phyloP scores from a whole-genome alignment of 2,888 invertebrate genomes.

The Andrena camellia region DNA sequence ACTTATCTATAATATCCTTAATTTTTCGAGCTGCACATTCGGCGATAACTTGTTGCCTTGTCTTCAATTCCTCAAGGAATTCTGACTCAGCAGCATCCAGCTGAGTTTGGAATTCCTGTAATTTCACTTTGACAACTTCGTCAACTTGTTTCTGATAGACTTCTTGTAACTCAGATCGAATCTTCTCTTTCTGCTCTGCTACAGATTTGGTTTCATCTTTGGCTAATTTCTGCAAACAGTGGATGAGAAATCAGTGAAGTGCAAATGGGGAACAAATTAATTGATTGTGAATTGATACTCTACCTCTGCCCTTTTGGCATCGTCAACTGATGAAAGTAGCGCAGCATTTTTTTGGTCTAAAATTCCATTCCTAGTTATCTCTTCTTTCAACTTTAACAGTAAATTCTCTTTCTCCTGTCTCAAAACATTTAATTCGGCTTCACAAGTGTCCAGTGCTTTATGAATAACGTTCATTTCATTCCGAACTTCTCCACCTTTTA shows the following conservation, averaged over 20 bases:
- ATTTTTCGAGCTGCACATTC: constrained; percentile 91
- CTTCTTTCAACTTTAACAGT: constrained; percentile 86
- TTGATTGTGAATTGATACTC: neutral
- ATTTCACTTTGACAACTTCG: constrained; percentile 90
- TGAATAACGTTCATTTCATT: constrained; percentile 82
- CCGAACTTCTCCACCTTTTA: constrained; percentile 79
- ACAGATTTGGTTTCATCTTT: constrained; percentile 82
- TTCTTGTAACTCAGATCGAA: constrained; percentile 89
- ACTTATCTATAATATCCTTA: constrained; percentile 90
- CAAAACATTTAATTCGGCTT: constrained; percentile 84
- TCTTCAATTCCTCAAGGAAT: constrained; percentile 88
- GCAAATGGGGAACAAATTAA: neutral
- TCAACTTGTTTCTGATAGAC: constrained; percentile 94
- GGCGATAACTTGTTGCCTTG: constrained; percentile 89
- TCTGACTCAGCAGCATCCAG: constrained; percentile 90
- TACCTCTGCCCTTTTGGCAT: constrained; percentile 86
- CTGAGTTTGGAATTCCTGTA: constrained; percentile 92
- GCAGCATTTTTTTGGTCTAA: constrained; percentile 87
- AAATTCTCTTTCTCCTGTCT: constrained; percentile 86
- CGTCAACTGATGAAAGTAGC: constrained; percentile 86
- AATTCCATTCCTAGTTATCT: constrained; percentile 85
- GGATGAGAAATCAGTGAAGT: constrained; percentile 1
- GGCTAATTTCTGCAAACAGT: constrained; percentile 83
- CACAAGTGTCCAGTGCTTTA: constrained; percentile 82
- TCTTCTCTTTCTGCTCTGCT: constrained; percentile 87